Evolutionary conservation across 2,113 vertebrate species (phyloP).

Genomic region (Malaclemys terrapin): DNA sequence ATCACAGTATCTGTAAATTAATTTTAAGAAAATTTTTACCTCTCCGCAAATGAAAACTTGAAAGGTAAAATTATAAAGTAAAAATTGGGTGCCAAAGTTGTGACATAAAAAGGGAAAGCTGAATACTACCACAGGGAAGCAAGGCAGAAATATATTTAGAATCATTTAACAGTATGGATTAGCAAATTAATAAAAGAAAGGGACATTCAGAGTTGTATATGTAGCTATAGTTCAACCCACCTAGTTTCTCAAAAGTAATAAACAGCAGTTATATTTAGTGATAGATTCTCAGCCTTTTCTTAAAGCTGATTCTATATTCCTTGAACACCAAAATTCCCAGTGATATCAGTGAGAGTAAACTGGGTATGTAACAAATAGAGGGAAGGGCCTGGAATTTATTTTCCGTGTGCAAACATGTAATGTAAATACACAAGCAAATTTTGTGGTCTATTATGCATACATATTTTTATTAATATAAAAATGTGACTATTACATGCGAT

Average conservation of each 20-base stretch:
- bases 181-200: neutral
- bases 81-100: rapidly evolving
- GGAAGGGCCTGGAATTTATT: neutral
- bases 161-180: neutral
- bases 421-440: neutral
- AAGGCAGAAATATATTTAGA: neutral
- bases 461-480: neutral
- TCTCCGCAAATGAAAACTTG: neutral
- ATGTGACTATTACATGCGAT: neutral
- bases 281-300: neutral
- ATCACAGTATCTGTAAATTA: neutral
- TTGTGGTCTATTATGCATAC: neutral
- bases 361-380: neutral
- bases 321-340: neutral
- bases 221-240: neutral
- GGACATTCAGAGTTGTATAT: neutral
- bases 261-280: neutral
- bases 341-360: neutral
- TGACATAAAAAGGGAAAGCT: rapidly evolving
- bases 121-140: neutral
- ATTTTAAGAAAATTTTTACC: neutral
- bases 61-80: neutral
- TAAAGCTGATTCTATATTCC: neutral
- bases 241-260: neutral
- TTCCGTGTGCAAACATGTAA: neutral